These are phyloP conservation scores for Lithobates sylvaticus DNA, from an alignment of 2,797 vertebrate genomes.

Conservation along the genomic window DNA sequence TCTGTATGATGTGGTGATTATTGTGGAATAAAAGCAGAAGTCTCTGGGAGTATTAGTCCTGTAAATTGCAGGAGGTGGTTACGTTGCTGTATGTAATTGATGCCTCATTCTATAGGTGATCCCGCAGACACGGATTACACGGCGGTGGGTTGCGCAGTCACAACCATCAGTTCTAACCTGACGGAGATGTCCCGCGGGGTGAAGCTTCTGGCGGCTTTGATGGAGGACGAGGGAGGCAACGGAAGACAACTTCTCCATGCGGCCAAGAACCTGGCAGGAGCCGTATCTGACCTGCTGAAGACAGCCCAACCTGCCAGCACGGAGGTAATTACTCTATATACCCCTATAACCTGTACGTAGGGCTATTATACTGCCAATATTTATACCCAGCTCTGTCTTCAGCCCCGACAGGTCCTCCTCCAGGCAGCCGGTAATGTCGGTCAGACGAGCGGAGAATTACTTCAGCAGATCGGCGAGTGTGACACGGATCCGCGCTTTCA, in stretches of 20 bases:
- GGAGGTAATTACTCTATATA: conserved; percentile 79
- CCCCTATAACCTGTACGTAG: background rate
- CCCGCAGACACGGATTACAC: conserved; percentile 97
- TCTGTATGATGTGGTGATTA: too few relatives aligned
- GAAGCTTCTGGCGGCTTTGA: conserved; percentile 91
- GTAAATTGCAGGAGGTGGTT: too few relatives aligned
- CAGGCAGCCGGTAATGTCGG: conserved; percentile 96
- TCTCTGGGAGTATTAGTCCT: too few relatives aligned
- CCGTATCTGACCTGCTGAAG: conserved; percentile 93
- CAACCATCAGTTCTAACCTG: conserved; percentile 97
- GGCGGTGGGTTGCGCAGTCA: conserved; percentile 94
- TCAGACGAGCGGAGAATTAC: conserved; percentile 92
- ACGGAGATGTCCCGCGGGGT: conserved; percentile 99
- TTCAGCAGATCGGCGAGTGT: conserved; percentile 95
- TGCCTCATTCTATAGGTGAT: conserved; percentile 79
- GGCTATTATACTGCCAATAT: too few relatives aligned
- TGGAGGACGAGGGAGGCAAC: conserved; percentile 93
- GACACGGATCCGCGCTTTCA: conserved; percentile 95
- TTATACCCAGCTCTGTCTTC: conserved; percentile 28
- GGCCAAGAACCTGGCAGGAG: conserved; percentile 91
- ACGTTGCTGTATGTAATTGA: too few relatives aligned
- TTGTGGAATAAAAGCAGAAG: too few relatives aligned
- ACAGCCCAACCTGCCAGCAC: conserved; percentile 91
- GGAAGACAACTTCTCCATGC: conserved; percentile 93
- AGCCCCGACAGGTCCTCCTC: conserved; percentile 95